Evolutionary conservation across 2,888 invertebrate species (phyloP).

Genomic region (Aethes cnicana): DNA sequence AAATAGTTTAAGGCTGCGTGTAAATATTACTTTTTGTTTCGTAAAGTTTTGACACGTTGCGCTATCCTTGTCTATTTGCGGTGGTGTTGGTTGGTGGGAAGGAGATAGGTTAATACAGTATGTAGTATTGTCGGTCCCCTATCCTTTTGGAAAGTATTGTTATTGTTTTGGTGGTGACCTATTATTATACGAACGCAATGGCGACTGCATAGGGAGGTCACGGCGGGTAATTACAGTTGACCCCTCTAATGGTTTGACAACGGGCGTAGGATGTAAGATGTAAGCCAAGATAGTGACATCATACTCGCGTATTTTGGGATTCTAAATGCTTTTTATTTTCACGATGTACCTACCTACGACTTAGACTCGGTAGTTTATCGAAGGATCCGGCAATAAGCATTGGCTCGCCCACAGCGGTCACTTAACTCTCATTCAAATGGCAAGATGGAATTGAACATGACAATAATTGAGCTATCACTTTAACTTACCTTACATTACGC

Average conservation of each 20-base stretch:
- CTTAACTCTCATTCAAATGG: too few species aligned
- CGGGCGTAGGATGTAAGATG: constrained; percentile 52
- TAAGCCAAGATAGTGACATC: constrained; percentile 54
- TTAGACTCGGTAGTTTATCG: constrained; percentile 27
- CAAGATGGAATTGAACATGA: too few species aligned
- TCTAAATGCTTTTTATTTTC: constrained; percentile 39
- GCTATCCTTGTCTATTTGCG: constrained; percentile 42
- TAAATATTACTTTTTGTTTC: constrained; percentile 56
- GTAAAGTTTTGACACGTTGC: constrained; percentile 65
- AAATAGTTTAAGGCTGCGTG: constrained; percentile 47
- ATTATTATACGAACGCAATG: constrained; percentile 65
- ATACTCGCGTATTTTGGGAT: constrained; percentile 55
- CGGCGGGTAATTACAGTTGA: constrained; percentile 42
- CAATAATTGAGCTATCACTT: too few species aligned
- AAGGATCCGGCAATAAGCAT: constrained; percentile 34
- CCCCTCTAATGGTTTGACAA: constrained; percentile 46
- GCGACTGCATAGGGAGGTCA: constrained; percentile 43
- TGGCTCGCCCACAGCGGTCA: too few species aligned
- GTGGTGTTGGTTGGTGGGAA: constrained; percentile 45
- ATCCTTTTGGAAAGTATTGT: constrained; percentile 69
- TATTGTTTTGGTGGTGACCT: constrained; percentile 72
- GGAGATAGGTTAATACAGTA: constrained; percentile 49
- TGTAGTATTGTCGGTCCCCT: constrained; percentile 56
- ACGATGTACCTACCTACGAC: constrained; percentile 12
- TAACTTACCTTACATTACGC: too few species aligned